Evolutionary conservation across 2,797 vertebrate genomes (phyloP), one percentile per base, ranked within the genome.

Genomic region (Pampus argenteus): DNA sequence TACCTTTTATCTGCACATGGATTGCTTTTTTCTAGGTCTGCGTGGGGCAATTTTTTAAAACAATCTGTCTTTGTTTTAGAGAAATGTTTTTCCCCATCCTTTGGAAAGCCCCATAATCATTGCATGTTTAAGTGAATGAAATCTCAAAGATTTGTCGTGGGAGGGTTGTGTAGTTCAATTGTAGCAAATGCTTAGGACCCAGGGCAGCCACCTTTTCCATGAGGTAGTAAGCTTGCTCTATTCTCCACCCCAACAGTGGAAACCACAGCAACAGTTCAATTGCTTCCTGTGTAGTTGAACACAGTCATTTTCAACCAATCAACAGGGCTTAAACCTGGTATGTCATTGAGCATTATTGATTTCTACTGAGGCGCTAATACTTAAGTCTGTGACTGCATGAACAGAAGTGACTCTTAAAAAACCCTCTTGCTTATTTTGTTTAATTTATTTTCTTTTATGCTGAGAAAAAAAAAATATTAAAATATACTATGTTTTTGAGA

Each of bases 341-440:
- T 92, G 91, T 93, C 91, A 93, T 88, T 87, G 81, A 93, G 89
- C 87, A 89, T 89, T 79, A 83, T 79, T 89, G 79, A 89, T 88
- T 92, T 90, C 80, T 88, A 82, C 76, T 78, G 83, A 93, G 93
- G 93, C 91, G 84, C 93, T 94, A 94, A 94, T 92, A 94, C 90
- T 93, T 88, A 93, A 94, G 91, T 95, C 93, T 95, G 93, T 95
- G 95, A 94, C 94, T 94, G 94, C 94, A 95, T 95, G 94, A 94
- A 94, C 92, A 95, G 92, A 94, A 95, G 85, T 89, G 90, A 94
- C 87, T 92, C 89, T 92, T 88, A 86, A 90, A 90, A 91, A 92
- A 89, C 89, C 89, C 89, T 93, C 85, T 94, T 89, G 92, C 92
- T 93, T 93, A 86, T 91, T 93, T 94, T 92, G 66, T 84, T 91